Base-by-base conservation (phyloP, 2,113 vertebrate genomes). In the Arvicanthis niloticus region DNA sequence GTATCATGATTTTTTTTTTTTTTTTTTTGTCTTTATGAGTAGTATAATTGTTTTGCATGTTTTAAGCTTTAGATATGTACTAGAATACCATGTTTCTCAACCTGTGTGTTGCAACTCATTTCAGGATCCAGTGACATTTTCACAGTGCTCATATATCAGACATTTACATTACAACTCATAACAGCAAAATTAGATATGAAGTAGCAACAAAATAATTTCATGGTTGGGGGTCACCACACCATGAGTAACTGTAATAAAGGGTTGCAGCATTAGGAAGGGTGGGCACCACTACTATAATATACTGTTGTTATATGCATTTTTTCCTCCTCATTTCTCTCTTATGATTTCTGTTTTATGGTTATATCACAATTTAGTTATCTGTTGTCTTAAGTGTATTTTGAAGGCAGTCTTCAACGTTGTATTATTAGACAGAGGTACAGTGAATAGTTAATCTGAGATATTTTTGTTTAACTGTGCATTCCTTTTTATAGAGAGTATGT, bases 21-120 rank as follows among this genome's bases (percentile, higher is more conserved):
- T n/a, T 51, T 51, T 95, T 51, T 92, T 95, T 92, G 34, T 94
- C 75, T 89, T 56, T 72, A 77, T 86, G 58, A 51, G 62, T 91
- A 93, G 77, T 87, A 19, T 90, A 84, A 45, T 89, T 88, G 45
- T 77, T 95, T 95, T 92, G 15, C 15, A 29, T 88, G 37, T 84
- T 94, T 92, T 84, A 95, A 73, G 65, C 24, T 96, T 95, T 82
- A 81, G 19, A 37, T 56, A 76, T 76, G 45, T 76, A 45, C 73
- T 75, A 22, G 26, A 3, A 67, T 93, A 51, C 3, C 29, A 12
- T 34, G 26, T 34, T 67, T 68, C 65, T 68, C 29, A 68, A 68
- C 65, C 10, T 29, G 24, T 65, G 22, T 24, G 62, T 16, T 7
- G 26, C 22, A 29, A 65, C 62, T 24, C 9, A 31, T 13, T 13